These are phyloP conservation scores for Cryptomyrus ogoouensis DNA, from an alignment of 2,113 vertebrate genomes.

Conservation along the genomic window DNA sequence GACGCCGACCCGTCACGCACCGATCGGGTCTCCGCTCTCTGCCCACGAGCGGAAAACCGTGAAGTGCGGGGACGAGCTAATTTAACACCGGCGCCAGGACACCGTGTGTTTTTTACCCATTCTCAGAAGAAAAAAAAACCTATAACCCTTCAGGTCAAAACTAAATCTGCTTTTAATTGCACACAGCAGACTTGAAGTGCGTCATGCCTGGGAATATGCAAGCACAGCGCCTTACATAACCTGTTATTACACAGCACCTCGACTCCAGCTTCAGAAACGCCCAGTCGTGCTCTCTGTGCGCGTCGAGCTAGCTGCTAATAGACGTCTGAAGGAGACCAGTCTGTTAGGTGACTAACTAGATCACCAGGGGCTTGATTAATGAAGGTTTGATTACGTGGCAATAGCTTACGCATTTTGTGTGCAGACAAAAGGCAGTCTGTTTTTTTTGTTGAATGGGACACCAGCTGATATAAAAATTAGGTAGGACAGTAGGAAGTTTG, in stretches of 20 bases:
- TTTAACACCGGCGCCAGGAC: background rate
- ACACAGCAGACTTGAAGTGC: background rate
- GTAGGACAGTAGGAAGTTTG: background rate
- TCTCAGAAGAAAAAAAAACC: background rate
- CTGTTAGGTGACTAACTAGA: background rate
- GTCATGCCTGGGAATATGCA: background rate
- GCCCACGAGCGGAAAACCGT: background rate
- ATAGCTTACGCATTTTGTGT: background rate
- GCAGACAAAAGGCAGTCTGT: background rate
- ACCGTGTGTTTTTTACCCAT: background rate
- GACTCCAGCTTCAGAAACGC: background rate
- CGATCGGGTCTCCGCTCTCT: background rate
- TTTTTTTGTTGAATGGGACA: background rate
- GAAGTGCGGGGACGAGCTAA: background rate
- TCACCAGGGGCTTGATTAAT: background rate
- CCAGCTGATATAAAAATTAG: background rate
- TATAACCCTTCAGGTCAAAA: slow-evolving; percentile 3
- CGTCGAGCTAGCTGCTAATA: background rate
- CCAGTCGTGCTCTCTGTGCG: background rate
- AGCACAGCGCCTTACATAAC: background rate
- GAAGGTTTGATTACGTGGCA: background rate
- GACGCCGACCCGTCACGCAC: too few species aligned
- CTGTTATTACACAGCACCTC: background rate
- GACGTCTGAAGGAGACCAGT: background rate
- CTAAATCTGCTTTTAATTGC: slow-evolving; percentile 6